A percentile compares a stretch with the other conserved stretches of the same genome.
These are phyloP conservation scores for Cerastoderma edule DNA, from an alignment of 2,888 invertebrate genomes.

Conservation along the genomic window DNA sequence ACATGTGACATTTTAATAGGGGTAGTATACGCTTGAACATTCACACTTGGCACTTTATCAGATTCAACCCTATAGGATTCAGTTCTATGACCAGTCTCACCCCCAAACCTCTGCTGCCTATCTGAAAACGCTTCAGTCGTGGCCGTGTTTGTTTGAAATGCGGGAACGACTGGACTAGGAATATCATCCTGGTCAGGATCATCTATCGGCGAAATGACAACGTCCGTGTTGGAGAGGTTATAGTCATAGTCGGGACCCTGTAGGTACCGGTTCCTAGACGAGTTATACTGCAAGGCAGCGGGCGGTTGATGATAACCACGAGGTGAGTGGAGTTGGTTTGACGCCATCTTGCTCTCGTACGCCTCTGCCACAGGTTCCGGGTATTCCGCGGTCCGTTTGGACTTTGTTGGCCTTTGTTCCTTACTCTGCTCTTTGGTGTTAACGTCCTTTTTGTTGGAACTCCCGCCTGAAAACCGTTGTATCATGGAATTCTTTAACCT, in stretches of 20 bases:
- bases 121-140: too few relatives aligned
- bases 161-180: too few relatives aligned
- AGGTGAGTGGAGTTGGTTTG: slow-evolving; percentile 8
- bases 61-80: background rate
- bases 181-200: slow-evolving; percentile 43
- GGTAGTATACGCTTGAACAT: background rate
- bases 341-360: background rate
- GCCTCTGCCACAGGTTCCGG: slow-evolving; percentile 3
- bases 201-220: slow-evolving; percentile 58
- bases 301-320: slow-evolving; percentile 7
- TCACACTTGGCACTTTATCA: background rate
- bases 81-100: background rate
- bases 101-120: background rate
- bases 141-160: too few relatives aligned
- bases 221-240: slow-evolving; percentile 38
- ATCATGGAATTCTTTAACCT: slow-evolving; percentile 73
- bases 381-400: background rate
- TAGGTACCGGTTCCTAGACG: background rate
- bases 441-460: slow-evolving; percentile 6
- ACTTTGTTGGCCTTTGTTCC: background rate
- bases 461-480: slow-evolving; percentile 68
- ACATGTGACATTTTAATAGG: slow-evolving; percentile 22
- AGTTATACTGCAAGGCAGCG: background rate
- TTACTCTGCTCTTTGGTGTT: slow-evolving; percentile 3
- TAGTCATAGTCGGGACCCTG: slow-evolving; percentile 24